Evolutionary conservation across 2,888 invertebrate genomes (phyloP).

Genomic region (Hydrotaea cyrtoneurina): DNA sequence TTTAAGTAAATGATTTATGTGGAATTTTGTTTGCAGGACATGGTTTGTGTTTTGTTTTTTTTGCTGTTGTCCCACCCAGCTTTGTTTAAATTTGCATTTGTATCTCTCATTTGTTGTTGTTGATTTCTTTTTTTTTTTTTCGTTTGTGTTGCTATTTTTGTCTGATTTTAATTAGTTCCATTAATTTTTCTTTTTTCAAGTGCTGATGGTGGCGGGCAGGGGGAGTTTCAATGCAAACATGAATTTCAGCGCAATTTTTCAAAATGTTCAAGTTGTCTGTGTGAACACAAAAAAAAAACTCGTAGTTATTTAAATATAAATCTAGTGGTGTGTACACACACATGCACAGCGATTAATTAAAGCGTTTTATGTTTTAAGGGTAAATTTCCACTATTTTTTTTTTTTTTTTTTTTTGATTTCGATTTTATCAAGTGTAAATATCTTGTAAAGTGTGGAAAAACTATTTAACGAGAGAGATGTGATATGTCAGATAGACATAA

Average conservation of each 20-base stretch:
- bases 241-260: background rate
- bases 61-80: background rate
- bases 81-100: background rate
- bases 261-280: background rate
- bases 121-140: too few relatives aligned
- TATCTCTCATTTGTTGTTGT: background rate
- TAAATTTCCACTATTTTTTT: background rate
- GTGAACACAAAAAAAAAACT: background rate
- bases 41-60: background rate
- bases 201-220: background rate
- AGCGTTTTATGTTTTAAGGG: constrained; percentile 9
- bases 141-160: background rate
- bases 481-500: too few relatives aligned
- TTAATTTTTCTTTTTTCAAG: constrained; percentile 48
- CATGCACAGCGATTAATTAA: constrained; percentile 33
- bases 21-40: constrained; percentile 37
- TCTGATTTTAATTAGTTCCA: constrained; percentile 54
- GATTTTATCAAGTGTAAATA: constrained; percentile 9
- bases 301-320: constrained; percentile 4
- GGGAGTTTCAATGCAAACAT: background rate
- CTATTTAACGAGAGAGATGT: too few relatives aligned
- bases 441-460: too few relatives aligned
- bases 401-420: too few relatives aligned
- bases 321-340: constrained; percentile 1
- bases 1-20: constrained; percentile 54